These are phyloP conservation scores for Parnassius glacialis DNA, from an alignment of 2,888 invertebrate genomes.

Conservation along the genomic window DNA sequence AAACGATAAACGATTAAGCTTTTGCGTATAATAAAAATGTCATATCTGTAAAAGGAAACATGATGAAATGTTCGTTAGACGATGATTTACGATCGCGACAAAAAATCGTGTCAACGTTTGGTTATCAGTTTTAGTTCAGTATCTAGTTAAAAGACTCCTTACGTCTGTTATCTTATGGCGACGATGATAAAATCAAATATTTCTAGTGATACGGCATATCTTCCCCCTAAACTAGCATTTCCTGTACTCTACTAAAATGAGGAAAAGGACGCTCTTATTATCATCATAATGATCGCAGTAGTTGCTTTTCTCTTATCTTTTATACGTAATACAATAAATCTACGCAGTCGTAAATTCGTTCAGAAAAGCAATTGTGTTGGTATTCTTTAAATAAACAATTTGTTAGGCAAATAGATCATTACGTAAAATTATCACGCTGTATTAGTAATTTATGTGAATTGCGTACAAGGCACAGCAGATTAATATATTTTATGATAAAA, in stretches of 20 bases:
- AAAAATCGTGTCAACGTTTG: slow-evolving; percentile 63
- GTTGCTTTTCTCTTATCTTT: slow-evolving; percentile 14
- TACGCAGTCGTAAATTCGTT: slow-evolving; percentile 11
- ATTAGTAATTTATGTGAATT: no score
- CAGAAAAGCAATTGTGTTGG: slow-evolving; percentile 11
- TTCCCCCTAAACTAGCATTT: slow-evolving; percentile 42
- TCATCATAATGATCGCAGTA: slow-evolving; percentile 12
- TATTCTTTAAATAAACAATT: not conserved
- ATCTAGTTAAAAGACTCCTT: slow-evolving; percentile 52
- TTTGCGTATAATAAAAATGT: not conserved
- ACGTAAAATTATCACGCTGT: not conserved
- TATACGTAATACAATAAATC: slow-evolving; percentile 14
- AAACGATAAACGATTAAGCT: no score
- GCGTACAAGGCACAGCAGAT: no score
- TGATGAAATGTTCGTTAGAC: slow-evolving; percentile 31
- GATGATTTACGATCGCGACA: slow-evolving; percentile 37
- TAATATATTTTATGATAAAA: not conserved
- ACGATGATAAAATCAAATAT: slow-evolving; percentile 64
- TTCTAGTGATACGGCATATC: slow-evolving; percentile 56
- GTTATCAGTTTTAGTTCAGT: slow-evolving; percentile 71
- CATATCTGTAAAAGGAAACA: not conserved
- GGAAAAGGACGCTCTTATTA: slow-evolving; percentile 2
- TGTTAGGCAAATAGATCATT: not conserved
- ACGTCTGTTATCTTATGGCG: slow-evolving; percentile 64
- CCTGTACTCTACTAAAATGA: slow-evolving; percentile 10